A percentile compares a stretch with the other conserved stretches of the same genome.
These are phyloP conservation scores for Tachypleus tridentatus DNA, from an alignment of 1,140 invertebrate genomes.

Conservation along the genomic window DNA sequence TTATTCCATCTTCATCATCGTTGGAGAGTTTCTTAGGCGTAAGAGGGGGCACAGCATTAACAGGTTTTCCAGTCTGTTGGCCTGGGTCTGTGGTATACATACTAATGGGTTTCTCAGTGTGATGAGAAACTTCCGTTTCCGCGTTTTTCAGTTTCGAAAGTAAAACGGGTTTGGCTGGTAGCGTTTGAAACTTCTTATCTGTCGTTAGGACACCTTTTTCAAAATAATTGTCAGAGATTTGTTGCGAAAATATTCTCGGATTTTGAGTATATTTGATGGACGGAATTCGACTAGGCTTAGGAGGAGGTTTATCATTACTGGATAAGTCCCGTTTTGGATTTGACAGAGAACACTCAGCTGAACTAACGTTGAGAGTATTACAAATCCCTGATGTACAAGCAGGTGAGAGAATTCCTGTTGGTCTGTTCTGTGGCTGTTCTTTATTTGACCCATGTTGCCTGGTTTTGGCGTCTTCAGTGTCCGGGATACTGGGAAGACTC, in stretches of 20 bases:
- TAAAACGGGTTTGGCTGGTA: constrained; percentile 4
- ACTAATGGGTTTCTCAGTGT: constrained; percentile 12
- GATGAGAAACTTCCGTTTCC: neutral
- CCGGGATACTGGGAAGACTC: constrained; percentile 11
- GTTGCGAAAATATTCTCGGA: constrained; percentile 6
- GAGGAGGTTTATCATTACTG: constrained; percentile 40
- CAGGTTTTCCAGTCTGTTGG: constrained; percentile 1
- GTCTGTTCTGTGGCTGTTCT: neutral
- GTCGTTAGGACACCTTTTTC: neutral
- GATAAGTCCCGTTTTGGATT: neutral
- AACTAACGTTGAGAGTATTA: neutral
- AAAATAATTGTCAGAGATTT: neutral
- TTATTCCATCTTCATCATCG: no score
- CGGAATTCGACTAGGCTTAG: constrained; percentile 54
- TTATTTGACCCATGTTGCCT: neutral
- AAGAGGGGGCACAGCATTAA: no score
- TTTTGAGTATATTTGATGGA: constrained; percentile 25
- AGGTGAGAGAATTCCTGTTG: neutral
- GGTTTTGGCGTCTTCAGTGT: neutral
- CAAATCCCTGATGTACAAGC: neutral
- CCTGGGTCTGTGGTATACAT: constrained; percentile 12
- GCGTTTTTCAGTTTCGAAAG: neutral
- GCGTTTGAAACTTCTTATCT: neutral
- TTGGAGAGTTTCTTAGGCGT: no score
- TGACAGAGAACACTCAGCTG: neutral